These are phyloP conservation scores for Otolemur garnettii DNA, from an alignment of 2,113 vertebrate species.

Conservation along the genomic window DNA sequence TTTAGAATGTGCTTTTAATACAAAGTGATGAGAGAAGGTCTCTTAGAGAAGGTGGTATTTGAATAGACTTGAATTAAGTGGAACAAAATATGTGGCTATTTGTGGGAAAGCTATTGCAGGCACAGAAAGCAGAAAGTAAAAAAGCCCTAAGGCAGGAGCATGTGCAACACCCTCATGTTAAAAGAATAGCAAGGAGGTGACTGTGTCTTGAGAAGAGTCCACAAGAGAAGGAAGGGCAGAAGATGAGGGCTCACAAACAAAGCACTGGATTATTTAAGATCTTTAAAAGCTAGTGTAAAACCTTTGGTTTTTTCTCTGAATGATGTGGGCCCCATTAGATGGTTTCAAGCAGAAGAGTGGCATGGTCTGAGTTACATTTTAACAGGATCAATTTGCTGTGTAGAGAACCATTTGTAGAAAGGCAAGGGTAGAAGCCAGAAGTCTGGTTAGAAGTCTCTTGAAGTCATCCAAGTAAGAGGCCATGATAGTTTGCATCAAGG, in stretches of 20 bases:
- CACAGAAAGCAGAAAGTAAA: background rate
- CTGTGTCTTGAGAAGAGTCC: background rate
- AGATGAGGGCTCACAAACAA: background rate
- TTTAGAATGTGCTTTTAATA: background rate
- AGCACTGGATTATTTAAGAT: background rate
- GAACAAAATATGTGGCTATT: background rate
- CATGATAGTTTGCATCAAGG: background rate
- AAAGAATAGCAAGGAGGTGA: background rate
- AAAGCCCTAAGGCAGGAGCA: background rate
- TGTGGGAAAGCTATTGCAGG: background rate
- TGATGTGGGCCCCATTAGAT: background rate
- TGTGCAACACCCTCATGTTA: background rate
- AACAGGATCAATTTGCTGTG: background rate
- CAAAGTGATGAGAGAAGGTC: background rate
- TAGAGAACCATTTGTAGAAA: background rate
- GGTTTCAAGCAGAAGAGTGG: background rate
- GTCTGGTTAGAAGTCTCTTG: background rate
- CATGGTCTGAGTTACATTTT: background rate
- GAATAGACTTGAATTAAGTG: background rate
- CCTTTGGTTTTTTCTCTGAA: background rate
- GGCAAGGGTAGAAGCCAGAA: background rate
- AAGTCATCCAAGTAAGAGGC: background rate
- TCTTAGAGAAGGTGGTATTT: background rate
- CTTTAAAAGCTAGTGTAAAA: background rate
- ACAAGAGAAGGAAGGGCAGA: background rate